Base-by-base conservation (phyloP, 1,140 invertebrate species). In the Adelges cooleyi region DNA sequence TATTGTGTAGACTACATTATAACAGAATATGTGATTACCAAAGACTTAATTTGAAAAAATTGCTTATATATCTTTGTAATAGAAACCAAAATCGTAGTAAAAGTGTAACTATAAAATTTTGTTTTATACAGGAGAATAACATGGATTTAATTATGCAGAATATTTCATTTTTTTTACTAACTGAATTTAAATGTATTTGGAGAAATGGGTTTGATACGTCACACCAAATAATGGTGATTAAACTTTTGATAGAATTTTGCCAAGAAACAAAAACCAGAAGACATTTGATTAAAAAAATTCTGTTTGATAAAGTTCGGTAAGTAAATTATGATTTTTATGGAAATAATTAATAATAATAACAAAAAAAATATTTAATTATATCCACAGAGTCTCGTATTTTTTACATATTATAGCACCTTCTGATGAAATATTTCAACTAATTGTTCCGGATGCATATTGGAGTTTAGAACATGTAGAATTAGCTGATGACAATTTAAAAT, bases 101-200 rank as follows among this genome's bases (percentile, higher is more conserved):
- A n/a, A n/a, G n/a, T n/a, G n/a, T n/a, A n/a, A n/a, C n/a, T n/a
- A n/a, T n/a, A n/a, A n/a, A n/a, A n/a, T n/a, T n/a, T n/a, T n/a
- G n/a, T n/a, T n/a, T n/a, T n/a, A n/a, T n/a, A n/a, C 10, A 62
- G 56, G 44, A 62, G 22, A 15, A 18, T 15, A 22, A 33, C 44
- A 62, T 48, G 56, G 15, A 46, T 8, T 29, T 13, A 17, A 62
- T 62, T 17, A 18, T 62, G 42, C 17, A 22, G 10, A 11, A 22
- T n/a, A 46, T 62, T 18, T 27, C 46, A 27, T 62, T 62, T 48
- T 46, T 25, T 48, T 15, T 62, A 25, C 40, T 46, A 15, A 46
- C 40, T 29, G 42, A 62, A 22, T 62, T 62, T 46, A 27, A 62
- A 62, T 62, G 56, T 20, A 62, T 25, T 2, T 62, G 56, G 56